Percentiles rank a stretch among this genome's conserved stretches.
phyloP scores from a whole-genome alignment of 1,140 invertebrate species.

The Trichonephila clavata region DNA sequence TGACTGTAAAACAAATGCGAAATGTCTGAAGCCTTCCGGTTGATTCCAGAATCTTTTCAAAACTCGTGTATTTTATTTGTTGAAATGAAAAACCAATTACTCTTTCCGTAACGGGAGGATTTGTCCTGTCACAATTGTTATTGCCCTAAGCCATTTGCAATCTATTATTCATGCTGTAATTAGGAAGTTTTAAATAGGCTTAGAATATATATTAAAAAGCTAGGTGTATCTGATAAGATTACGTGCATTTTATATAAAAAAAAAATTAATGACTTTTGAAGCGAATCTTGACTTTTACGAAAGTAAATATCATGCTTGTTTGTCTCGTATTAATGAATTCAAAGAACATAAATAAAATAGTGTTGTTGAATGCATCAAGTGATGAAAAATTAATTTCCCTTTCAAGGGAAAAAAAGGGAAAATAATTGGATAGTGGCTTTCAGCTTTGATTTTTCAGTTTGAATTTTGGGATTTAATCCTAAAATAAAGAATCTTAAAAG shows the following conservation, averaged over 20 bases:
- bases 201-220: slow-evolving; percentile 3
- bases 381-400: slow-evolving; percentile 18
- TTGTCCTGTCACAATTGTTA: slow-evolving; percentile 12
- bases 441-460: neutral
- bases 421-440: neutral
- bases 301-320: slow-evolving; percentile 12
- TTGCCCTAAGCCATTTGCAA: slow-evolving; percentile 19
- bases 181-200: slow-evolving; percentile 11
- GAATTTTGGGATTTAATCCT: neutral
- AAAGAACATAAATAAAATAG: neutral
- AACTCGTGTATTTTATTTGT: neutral
- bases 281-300: neutral
- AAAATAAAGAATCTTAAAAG: neutral
- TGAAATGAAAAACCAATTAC: slow-evolving; percentile 33
- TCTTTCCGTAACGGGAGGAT: neutral
- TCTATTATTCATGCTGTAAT: slow-evolving; percentile 21
- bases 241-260: neutral
- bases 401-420: neutral
- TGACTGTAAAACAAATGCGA: neutral
- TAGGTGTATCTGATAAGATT: neutral
- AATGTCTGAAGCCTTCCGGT: neutral
- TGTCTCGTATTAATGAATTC: slow-evolving; percentile 5
- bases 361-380: neutral
- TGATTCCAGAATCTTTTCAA: neutral
- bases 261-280: slow-evolving; percentile 22